Percentiles rank a stretch among this genome's conserved stretches.
These are phyloP conservation scores for Volucella inflata DNA, from an alignment of 2,888 invertebrate species.

Conservation along the genomic window DNA sequence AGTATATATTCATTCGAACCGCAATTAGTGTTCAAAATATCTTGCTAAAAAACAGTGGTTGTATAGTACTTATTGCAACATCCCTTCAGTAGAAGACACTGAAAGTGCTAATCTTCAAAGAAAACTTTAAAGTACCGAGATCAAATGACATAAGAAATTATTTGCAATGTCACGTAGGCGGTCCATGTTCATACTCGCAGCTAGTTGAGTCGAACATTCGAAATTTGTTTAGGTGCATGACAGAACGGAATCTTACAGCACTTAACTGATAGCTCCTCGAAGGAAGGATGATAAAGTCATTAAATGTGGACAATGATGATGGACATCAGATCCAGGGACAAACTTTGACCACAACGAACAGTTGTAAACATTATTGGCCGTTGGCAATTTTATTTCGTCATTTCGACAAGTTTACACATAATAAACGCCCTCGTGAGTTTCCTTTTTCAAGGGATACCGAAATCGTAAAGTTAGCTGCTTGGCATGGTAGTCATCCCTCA, in stretches of 20 bases:
- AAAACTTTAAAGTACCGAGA: conserved; percentile 22
- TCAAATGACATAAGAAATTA: conserved; percentile 33
- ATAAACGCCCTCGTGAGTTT: conserved; percentile 36
- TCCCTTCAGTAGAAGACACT: conserved; percentile 15
- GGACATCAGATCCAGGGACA: not conserved
- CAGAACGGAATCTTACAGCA: conserved; percentile 24
- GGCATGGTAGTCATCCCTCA: conserved; percentile 20
- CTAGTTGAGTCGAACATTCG: conserved; percentile 26
- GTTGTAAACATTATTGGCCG: conserved; percentile 58
- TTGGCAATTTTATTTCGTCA: conserved; percentile 44
- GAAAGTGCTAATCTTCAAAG: conserved; percentile 10
- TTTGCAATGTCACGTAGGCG: conserved; percentile 24
- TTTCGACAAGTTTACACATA: conserved; percentile 59
- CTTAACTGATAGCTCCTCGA: conserved; percentile 3
- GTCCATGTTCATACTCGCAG: conserved; percentile 8
- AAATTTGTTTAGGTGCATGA: conserved; percentile 37
- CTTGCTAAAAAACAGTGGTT: not conserved
- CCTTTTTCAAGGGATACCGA: conserved; percentile 1
- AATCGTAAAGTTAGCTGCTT: conserved; percentile 17
- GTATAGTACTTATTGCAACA: not conserved
- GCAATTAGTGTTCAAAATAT: conserved; percentile 42
- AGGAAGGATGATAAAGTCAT: conserved; percentile 9
- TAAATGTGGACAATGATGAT: not conserved
- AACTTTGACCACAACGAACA: conserved; percentile 34
- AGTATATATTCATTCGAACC: conserved; percentile 6